Evolutionary conservation across 2,888 invertebrate genomes (phyloP), one percentile per base, ranked within the genome.

Genomic region (Folsomia manolachei): DNA sequence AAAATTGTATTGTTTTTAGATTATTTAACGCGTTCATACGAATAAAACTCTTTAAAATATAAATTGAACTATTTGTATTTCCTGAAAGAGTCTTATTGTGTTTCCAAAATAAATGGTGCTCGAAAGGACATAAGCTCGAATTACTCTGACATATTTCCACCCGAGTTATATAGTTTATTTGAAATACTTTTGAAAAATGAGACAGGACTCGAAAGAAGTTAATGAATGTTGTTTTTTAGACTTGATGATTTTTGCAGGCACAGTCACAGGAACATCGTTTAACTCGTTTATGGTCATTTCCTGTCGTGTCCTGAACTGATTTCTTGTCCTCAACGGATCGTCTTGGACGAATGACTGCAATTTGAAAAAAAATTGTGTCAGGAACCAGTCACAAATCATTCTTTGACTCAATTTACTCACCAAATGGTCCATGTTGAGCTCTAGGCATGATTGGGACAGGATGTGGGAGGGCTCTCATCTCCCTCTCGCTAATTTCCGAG

Each of bases 311-410:
- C 39, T 39, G 7, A 9, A 9, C 39, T 39, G 24, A 88, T 87
- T 60, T 60, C 26, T 56, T 26, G 82, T 88, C 89, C 82, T 90
- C 90, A 77, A 89, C 88, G 74, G 90, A 90, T 82, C 93, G 89
- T 82, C 93, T 90, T 72, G 93, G 93, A 84, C 93, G 93, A 82
- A 93, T 90, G 83, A 89, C 93, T 93, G 87, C 14, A n/a, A n/a
- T n/a, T n/a, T n/a, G n/a, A n/a, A n/a, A n/a, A n/a, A n/a, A n/a
- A n/a, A n/a, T n/a, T n/a, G 14, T 39, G 39, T 39, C 39, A 39
- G n/a, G n/a, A n/a, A n/a, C n/a, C n/a, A n/a, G n/a, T n/a, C 39
- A 39, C 14, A 39, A 39, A 39, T 9, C 4, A 39, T 39, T 14
- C 39, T 39, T 39, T 4, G 14, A 39, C 4, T 39, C 14, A 39